Percentiles rank a stretch among this genome's conserved stretches.
Conservation (phyloP, 1,140 invertebrate genomes). For the Bacillus rossius region DNA sequence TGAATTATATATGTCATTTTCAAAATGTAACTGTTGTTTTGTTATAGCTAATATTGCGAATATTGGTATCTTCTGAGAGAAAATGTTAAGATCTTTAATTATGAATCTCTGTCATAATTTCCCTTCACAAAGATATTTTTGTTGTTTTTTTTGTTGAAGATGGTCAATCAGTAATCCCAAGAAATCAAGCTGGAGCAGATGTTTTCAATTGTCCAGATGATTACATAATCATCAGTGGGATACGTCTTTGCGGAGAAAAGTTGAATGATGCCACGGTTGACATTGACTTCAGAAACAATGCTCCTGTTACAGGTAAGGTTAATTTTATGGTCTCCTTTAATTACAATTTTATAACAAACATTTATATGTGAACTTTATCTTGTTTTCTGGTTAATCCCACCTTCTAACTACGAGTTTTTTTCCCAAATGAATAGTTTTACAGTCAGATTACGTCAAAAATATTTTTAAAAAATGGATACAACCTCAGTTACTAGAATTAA, state of each 20-base stretch:
- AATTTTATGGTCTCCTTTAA: neutral
- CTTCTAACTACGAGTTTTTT: neutral
- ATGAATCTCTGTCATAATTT: too few relatives aligned
- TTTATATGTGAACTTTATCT: neutral
- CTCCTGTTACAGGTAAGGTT: constrained; percentile 54
- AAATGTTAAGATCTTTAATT: too few relatives aligned
- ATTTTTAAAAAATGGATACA: neutral
- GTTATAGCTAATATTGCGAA: too few relatives aligned
- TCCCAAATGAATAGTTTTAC: neutral
- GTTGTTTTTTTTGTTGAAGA: constrained; percentile 35
- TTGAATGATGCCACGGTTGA: constrained; percentile 59
- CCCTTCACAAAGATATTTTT: too few relatives aligned
- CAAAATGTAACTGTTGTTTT: too few relatives aligned
- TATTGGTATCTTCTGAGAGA: too few relatives aligned
- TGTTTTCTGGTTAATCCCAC: neutral
- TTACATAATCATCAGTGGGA: constrained; percentile 59
- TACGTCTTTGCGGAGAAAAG: constrained; percentile 63
- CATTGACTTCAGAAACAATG: constrained; percentile 56
- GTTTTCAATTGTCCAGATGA: constrained; percentile 66
- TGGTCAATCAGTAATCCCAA: constrained; percentile 51
- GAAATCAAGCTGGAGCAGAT: constrained; percentile 62
- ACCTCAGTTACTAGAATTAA: neutral
- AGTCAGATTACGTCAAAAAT: neutral
- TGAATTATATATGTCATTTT: too few relatives aligned
- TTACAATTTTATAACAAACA: neutral